Conservation (phyloP, 35 echinoderm and acorn worm genomes). For the Patiria miniata region DNA sequence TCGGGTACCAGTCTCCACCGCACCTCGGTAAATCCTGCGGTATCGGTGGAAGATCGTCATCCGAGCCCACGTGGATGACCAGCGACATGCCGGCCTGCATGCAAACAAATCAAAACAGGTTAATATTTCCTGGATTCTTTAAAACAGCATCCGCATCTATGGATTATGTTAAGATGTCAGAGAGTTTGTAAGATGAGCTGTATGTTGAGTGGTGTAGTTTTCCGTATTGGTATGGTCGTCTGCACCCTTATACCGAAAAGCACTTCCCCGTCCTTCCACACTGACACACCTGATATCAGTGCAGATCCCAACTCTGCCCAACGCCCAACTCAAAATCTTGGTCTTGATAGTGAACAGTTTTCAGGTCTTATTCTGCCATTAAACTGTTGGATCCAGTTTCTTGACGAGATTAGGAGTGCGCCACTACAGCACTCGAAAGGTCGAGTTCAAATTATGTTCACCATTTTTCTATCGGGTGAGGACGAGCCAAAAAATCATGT, state of each 20-base stretch:
- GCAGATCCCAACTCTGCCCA: too few relatives aligned
- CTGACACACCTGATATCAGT: not conserved
- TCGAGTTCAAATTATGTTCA: too few relatives aligned
- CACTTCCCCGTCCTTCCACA: not conserved
- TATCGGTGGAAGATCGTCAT: constrained; percentile 67
- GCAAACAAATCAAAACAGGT: not conserved
- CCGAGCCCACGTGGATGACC: constrained; percentile 74
- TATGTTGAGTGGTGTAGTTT: too few relatives aligned
- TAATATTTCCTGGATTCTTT: not conserved
- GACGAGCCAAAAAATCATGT: too few relatives aligned
- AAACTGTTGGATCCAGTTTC: too few relatives aligned
- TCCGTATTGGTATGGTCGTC: not conserved
- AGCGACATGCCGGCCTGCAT: constrained; percentile 85
- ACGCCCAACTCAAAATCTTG: too few relatives aligned
- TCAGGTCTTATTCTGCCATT: too few relatives aligned
- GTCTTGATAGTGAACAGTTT: too few relatives aligned
- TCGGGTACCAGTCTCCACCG: constrained; percentile 17
- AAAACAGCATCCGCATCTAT: too few relatives aligned
- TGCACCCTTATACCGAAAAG: not conserved
- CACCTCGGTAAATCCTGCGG: constrained; percentile 88
- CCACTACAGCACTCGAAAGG: too few relatives aligned
- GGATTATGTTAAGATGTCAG: not conserved
- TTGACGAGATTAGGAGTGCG: too few relatives aligned
- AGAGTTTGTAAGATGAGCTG: not conserved
- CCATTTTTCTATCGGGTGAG: too few relatives aligned